phyloP scores from a whole-genome alignment of 1,140 invertebrate genomes.

The Drosophila setifemur region DNA sequence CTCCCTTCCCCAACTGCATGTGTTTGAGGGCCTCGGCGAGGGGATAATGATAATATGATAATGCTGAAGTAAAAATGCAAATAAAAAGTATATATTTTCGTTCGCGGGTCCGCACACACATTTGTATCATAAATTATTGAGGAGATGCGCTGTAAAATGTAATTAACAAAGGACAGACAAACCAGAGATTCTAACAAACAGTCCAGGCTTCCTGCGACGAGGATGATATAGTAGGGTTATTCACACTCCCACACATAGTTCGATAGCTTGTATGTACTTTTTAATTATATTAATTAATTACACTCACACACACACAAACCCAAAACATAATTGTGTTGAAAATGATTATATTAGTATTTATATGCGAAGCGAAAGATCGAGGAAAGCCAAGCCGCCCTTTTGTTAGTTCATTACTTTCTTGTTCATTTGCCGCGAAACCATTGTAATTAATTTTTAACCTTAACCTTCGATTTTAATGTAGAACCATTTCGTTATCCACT shows the following conservation, averaged over 20 bases:
- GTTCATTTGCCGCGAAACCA: slow-evolving; percentile 9
- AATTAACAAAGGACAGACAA: slow-evolving; percentile 24
- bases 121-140: slow-evolving; percentile 49
- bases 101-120: slow-evolving; percentile 28
- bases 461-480: slow-evolving; percentile 42
- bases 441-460: slow-evolving; percentile 43
- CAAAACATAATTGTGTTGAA: slow-evolving; percentile 7
- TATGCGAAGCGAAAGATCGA: slow-evolving; percentile 4
- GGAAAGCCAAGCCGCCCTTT: no score
- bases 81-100: slow-evolving; percentile 6
- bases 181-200: slow-evolving; percentile 40
- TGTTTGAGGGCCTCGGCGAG: background rate
- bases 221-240: background rate
- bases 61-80: no score
- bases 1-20: background rate
- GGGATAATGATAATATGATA: slow-evolving; percentile 6
- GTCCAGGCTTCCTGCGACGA: slow-evolving; percentile 1
- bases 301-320: slow-evolving; percentile 37
- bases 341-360: background rate
- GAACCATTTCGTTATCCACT: slow-evolving; percentile 29
- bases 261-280: slow-evolving; percentile 64
- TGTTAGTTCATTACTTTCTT: no score
- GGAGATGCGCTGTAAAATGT: slow-evolving; percentile 25
- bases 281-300: slow-evolving; percentile 72
- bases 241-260: slow-evolving; percentile 37